A percentile compares a stretch with the other conserved stretches of the same genome.
Conservation (phyloP, 2,113 vertebrate species). For the Anarrhichthys ocellatus region DNA sequence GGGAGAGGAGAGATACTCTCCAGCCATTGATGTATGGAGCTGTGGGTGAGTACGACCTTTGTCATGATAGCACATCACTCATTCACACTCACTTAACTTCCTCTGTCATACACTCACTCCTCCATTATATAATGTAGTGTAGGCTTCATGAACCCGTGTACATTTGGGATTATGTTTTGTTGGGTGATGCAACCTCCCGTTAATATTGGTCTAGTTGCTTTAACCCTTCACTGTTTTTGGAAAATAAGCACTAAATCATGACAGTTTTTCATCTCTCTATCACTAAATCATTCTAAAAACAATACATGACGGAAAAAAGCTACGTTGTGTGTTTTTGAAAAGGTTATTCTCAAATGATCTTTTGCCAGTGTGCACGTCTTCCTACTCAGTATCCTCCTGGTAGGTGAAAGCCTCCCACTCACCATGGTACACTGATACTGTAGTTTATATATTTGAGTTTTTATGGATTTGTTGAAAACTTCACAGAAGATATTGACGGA, state of each 20-base stretch:
- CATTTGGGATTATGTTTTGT: not conserved
- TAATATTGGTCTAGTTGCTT: too few relatives aligned
- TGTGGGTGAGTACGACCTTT: constrained; percentile 90
- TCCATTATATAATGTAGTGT: not conserved
- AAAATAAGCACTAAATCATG: not conserved
- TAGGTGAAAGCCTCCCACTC: not conserved
- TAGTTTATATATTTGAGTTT: not conserved
- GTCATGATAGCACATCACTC: not conserved
- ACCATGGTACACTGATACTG: not conserved
- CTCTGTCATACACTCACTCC: not conserved
- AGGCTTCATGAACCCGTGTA: not conserved
- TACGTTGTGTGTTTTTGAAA: too few relatives aligned
- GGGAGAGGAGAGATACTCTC: constrained; percentile 97
- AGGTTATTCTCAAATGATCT: not conserved
- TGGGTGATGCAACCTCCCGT: not conserved
- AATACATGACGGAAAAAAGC: not conserved
- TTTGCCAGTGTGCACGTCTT: not conserved
- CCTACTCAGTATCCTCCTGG: not conserved
- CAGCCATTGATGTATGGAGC: constrained; percentile 99
- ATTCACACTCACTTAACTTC: not conserved
- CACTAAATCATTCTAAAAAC: too few relatives aligned
- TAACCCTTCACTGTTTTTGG: not conserved
- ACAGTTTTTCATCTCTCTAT: not conserved
- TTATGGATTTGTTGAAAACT: not conserved
- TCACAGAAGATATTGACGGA: too few relatives aligned